These are phyloP conservation scores for Heteropelma amictum DNA, from an alignment of 2,888 invertebrate species.

Conservation along the genomic window DNA sequence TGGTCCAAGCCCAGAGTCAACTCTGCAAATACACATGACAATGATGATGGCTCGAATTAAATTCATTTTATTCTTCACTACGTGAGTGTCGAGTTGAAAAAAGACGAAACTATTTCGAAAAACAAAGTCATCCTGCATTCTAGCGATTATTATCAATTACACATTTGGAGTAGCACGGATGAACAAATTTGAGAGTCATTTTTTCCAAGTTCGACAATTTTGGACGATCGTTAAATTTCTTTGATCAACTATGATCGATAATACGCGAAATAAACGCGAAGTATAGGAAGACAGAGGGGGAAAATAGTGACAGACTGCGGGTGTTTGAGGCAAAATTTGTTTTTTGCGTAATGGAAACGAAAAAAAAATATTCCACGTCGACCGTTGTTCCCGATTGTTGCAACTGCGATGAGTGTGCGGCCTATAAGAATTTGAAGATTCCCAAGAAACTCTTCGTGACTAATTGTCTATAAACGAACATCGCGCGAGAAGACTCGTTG, in stretches of 20 bases:
- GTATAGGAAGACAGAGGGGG: background rate
- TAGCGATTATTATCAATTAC: no score
- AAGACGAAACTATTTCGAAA: no score
- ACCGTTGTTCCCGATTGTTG: constrained; percentile 24
- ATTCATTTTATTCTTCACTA: background rate
- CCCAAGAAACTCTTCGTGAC: constrained; percentile 34
- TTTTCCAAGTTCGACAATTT: no score
- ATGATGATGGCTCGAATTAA: background rate
- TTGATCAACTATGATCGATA: background rate
- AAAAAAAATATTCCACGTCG: constrained; percentile 28
- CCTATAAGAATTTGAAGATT: constrained; percentile 14
- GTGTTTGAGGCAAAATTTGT: background rate
- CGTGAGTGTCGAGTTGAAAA: no score
- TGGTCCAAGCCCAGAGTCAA: no score
- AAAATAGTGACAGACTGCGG: background rate
- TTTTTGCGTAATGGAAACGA: constrained; percentile 12
- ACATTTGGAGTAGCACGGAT: no score
- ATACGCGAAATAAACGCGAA: background rate
- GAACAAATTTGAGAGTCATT: no score
- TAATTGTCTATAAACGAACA: constrained; percentile 32
- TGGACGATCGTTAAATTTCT: no score
- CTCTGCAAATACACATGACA: constrained; percentile 9
- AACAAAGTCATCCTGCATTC: no score
- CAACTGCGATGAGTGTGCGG: constrained; percentile 15
- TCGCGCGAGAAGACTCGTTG: background rate